Evolutionary conservation across 2,113 vertebrate species (phyloP).

Genomic region (Corythaeola cristata): DNA sequence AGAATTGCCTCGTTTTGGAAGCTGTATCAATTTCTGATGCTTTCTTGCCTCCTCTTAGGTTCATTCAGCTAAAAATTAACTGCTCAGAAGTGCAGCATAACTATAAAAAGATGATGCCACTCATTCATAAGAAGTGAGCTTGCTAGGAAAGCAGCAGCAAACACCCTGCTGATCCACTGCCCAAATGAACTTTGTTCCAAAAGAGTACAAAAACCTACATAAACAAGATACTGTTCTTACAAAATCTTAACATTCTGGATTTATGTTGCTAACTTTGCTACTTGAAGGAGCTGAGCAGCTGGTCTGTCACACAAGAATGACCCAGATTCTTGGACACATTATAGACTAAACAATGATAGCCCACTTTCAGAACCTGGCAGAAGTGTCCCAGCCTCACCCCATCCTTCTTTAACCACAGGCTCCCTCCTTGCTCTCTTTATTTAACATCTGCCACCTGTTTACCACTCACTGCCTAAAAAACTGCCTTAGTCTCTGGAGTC

Average conservation of each 20-base stretch:
- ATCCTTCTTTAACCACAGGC: background rate
- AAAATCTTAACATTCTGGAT: background rate
- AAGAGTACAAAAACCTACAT: background rate
- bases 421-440: background rate
- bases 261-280: background rate
- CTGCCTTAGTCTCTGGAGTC: background rate
- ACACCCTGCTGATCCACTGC: background rate
- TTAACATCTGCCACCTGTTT: background rate
- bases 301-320: background rate
- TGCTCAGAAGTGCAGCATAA: background rate
- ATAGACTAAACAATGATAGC: slow-evolving; percentile 29
- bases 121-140: background rate
- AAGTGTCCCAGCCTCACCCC: background rate
- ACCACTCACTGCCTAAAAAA: background rate
- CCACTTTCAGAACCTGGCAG: slow-evolving; percentile 18
- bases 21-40: background rate
- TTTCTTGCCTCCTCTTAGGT: background rate
- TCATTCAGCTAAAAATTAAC: background rate
- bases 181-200: background rate
- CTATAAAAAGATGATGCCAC: background rate
- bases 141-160: background rate
- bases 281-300: background rate
- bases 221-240: background rate
- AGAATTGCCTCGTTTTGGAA: background rate
- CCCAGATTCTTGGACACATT: background rate